Percentiles rank a stretch among this genome's conserved stretches.
These are phyloP conservation scores for Cheilosia soror DNA, from an alignment of 2,888 invertebrate genomes.

Conservation along the genomic window DNA sequence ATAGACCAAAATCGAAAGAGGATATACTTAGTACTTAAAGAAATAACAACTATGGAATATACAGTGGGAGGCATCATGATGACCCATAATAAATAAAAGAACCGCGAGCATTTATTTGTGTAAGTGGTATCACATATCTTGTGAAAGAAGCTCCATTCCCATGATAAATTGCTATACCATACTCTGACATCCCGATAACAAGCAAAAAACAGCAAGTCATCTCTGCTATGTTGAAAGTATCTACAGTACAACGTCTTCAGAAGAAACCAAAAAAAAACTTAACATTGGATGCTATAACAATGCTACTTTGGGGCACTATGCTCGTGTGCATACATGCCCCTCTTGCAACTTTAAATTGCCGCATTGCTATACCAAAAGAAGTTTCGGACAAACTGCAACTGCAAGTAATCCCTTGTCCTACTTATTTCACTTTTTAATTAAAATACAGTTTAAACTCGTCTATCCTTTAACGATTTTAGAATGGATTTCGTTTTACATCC, in stretches of 20 bases:
- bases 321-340: background rate
- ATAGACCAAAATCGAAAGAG: too few relatives aligned
- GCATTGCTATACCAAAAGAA: conserved; percentile 1
- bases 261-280: background rate
- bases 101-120: background rate
- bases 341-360: conserved; percentile 11
- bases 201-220: background rate
- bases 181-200: background rate
- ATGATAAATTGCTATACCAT: background rate
- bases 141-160: background rate
- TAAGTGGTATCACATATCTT: background rate
- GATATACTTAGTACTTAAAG: too few relatives aligned
- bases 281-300: conserved; percentile 5
- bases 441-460: conserved; percentile 24
- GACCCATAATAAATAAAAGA: background rate
- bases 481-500: conserved; percentile 30
- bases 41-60: too few relatives aligned
- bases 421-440: conserved; percentile 30
- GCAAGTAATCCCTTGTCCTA: conserved; percentile 32
- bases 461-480: conserved; percentile 25
- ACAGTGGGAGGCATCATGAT: too few relatives aligned
- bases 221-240: background rate
- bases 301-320: background rate
- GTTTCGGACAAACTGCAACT: conserved; percentile 8
- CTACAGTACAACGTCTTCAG: background rate